Percentiles rank a stretch among this genome's conserved stretches.
These are phyloP conservation scores for Drosophila bipectinata DNA, from an alignment of 1,140 invertebrate genomes.

Conservation along the genomic window DNA sequence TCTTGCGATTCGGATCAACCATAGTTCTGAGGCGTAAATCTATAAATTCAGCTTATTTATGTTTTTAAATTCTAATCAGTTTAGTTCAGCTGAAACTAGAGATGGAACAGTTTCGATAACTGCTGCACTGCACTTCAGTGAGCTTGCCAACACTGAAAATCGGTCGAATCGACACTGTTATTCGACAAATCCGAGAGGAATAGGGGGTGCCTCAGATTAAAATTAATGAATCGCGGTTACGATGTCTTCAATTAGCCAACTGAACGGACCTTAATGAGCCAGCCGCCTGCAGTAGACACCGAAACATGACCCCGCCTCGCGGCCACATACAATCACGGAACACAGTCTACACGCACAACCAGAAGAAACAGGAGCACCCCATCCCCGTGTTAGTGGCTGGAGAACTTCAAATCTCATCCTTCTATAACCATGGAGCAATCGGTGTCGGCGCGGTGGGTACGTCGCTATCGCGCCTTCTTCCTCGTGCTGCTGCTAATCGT, in stretches of 20 bases:
- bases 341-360: conserved; percentile 19
- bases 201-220: not conserved
- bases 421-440: conserved; percentile 45
- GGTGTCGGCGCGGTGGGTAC: conserved; percentile 78
- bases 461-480: conserved; percentile 84
- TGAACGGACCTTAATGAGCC: conserved; percentile 39
- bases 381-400: conserved; percentile 8
- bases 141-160: not conserved
- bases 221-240: conserved; percentile 13
- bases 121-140: no score
- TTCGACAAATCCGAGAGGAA: not conserved
- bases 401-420: conserved; percentile 8
- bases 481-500: conserved; percentile 84
- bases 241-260: conserved; percentile 39
- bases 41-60: not conserved
- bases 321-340: conserved; percentile 15
- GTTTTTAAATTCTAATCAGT: not conserved
- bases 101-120: not conserved
- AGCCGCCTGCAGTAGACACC: conserved; percentile 21
- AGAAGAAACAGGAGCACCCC: conserved; percentile 18
- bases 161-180: no score
- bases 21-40: conserved; percentile 32
- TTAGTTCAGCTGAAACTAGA: not conserved
- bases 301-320: conserved; percentile 57
- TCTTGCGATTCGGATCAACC: conserved; percentile 83